Base-by-base conservation (phyloP, 92 coral and sea anemone genomes). In the Palythoa grandis region DNA sequence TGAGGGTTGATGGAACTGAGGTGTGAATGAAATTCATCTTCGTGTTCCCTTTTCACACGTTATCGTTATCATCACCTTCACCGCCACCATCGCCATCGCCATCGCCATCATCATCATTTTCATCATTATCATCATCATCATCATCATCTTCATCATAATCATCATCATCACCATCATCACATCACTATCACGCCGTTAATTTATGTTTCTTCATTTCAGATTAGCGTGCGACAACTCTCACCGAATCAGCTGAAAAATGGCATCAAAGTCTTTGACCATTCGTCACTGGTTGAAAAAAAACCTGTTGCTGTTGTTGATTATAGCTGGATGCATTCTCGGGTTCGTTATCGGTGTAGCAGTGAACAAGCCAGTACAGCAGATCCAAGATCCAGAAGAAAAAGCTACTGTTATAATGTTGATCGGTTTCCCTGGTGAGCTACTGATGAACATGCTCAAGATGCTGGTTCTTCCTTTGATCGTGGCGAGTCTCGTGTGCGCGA, bases 371-470 rank as follows among this genome's bases (percentile, higher is more conserved):
- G 89, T 95, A 48, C 92, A 92, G n/a, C 60, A 71, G 23, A 93
- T 91, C 87, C 66, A 73, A 48, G 90, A 88, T 60, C 92, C 96
- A 23, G 94, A 89, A 77, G 73, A 92, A 17, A 82, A 85, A 37
- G 92, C 88, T 24, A 93, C 95, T 11, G 70, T 84, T 6, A 20
- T 92, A 22, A 90, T 95, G 93, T 86, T 93, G 78, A 90, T 95
- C 47, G 92, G 91, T 39, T 95, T 95, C 58, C 96, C 96, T 37
- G 98, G 98, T 19, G 98, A 95, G 82, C 85, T 95, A 25, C 84
- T 95, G 60, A 91, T 92, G 96, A 94, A 91, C 72, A 91, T 93
- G 96, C 79, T 95, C 66, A 93, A 93, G 87, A 89, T 95, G 93
- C 83, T 95, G 16, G 83, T 93, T 37, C 87, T 95, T 17, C 98